These are phyloP conservation scores for Eristalis arbustorum DNA, from an alignment of 2,888 invertebrate genomes.

Conservation along the genomic window DNA sequence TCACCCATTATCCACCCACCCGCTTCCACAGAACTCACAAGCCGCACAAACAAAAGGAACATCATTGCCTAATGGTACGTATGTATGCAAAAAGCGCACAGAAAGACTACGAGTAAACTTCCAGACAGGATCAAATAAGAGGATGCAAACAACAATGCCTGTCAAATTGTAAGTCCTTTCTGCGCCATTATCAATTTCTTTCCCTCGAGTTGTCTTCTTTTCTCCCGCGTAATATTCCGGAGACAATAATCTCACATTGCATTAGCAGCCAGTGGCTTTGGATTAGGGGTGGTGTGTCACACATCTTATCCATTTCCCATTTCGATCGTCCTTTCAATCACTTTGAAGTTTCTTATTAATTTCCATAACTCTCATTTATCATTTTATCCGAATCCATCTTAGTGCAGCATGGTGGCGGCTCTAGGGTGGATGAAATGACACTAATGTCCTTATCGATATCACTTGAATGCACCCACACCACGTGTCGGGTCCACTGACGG, in stretches of 20 bases:
- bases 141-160: constrained; percentile 65
- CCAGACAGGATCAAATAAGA: constrained; percentile 53
- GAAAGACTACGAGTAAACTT: background rate
- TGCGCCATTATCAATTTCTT: constrained; percentile 50
- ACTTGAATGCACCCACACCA: constrained; percentile 46
- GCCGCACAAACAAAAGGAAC: constrained; percentile 60
- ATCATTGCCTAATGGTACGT: constrained; percentile 64
- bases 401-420: background rate
- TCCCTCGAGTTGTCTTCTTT: background rate
- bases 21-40: constrained; percentile 15
- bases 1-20: background rate
- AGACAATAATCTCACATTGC: constrained; percentile 48
- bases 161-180: constrained; percentile 64
- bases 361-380: constrained; percentile 66
- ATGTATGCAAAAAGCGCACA: constrained; percentile 55
- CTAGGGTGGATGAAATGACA: constrained; percentile 33
- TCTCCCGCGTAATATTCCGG: constrained; percentile 28
- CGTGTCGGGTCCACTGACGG: constrained; percentile 8
- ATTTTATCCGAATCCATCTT: constrained; percentile 4
- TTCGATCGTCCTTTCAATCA: constrained; percentile 47
- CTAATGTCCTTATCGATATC: constrained; percentile 67
- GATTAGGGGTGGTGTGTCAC: constrained; percentile 48
- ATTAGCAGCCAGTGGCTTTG: constrained; percentile 13
- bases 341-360: constrained; percentile 53
- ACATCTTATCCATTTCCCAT: background rate